Conservation (phyloP, 2,888 invertebrate genomes). For the Trisateles emortualis region DNA sequence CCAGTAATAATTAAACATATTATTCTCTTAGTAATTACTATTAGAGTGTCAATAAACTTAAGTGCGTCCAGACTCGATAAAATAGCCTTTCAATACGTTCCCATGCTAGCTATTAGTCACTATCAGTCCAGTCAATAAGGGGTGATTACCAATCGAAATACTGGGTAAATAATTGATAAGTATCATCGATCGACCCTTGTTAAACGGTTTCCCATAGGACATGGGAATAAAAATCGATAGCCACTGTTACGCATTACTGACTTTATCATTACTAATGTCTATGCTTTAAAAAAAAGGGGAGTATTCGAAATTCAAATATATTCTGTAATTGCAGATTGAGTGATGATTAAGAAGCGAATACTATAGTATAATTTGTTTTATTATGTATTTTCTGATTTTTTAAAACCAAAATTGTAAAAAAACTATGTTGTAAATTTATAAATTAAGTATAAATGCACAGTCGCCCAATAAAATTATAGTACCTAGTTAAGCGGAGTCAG, state of each 20-base stretch:
- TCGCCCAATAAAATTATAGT: background rate
- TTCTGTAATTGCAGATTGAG: background rate
- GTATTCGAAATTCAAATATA: background rate
- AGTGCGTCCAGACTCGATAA: constrained; percentile 26
- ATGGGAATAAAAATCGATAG: constrained; percentile 52
- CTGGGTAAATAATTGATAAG: constrained; percentile 74
- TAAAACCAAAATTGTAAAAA: too few relatives aligned
- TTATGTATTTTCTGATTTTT: too few relatives aligned
- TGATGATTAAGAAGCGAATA: too few relatives aligned
- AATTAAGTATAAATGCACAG: too few relatives aligned
- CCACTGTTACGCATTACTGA: constrained; percentile 38
- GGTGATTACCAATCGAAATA: constrained; percentile 56
- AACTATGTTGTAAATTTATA: too few relatives aligned
- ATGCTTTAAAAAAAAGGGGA: constrained; percentile 6
- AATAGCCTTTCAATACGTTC: constrained; percentile 45
- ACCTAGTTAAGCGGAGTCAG: too few relatives aligned
- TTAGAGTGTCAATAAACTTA: constrained; percentile 8
- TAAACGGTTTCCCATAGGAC: constrained; percentile 78
- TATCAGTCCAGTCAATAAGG: constrained; percentile 65
- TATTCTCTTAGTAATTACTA: background rate
- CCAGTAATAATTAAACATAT: too few relatives aligned
- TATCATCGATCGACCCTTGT: constrained; percentile 76
- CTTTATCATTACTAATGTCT: constrained; percentile 10
- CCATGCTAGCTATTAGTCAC: constrained; percentile 55
- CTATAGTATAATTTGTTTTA: too few relatives aligned